Evolutionary conservation across 1,140 invertebrate species (phyloP), one percentile per base, ranked within the genome.

Genomic region (Caenorhabditis latens): DNA sequence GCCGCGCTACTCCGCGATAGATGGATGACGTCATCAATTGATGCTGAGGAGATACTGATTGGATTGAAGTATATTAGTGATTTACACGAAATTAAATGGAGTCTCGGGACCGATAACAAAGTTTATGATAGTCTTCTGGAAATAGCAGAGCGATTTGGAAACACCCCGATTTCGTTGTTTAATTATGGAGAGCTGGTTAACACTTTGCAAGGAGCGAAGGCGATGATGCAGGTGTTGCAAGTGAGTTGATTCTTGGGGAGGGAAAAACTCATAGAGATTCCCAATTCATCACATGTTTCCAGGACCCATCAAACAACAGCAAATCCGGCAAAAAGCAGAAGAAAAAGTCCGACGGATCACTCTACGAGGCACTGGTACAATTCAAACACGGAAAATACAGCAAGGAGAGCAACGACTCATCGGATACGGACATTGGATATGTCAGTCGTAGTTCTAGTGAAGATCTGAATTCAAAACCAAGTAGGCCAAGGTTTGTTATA

Each of bases 11-110:
- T 85, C 21, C 43, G 67, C 4, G 84, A 85, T 53, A 5, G 84
- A 43, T 85, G 63, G 46, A 85, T 65, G 46, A 71, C 84, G 43
- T 50, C 84, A 42, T 71, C 84, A 42, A 50, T 85, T 2, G 84
- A 85, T 24, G 84, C 67, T 0, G 84, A 85, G 11, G 84, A 85
- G 43, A 85, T 85, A 48, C n/a, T 85, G 48, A 16, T 85, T 14
- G 84, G 84, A 0, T 24, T 85, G 21, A 85, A 85, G n/a, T 85
- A 85, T 40, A 85, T 85, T 21, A 75, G 84, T 42, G 84, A 85
- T 58, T 61, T 85, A 4, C 63, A 85, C 4, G 63, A 65, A 14
- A 79, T 85, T 40, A 63, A 50, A 55, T 53, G 63, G 55, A 50
- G 32, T 21, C 11, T 85, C 7, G 67, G 50, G 4, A 75, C 58